These are phyloP conservation scores for Toxostoma redivivum DNA, from an alignment of 2,113 vertebrate genomes.

Conservation along the genomic window DNA sequence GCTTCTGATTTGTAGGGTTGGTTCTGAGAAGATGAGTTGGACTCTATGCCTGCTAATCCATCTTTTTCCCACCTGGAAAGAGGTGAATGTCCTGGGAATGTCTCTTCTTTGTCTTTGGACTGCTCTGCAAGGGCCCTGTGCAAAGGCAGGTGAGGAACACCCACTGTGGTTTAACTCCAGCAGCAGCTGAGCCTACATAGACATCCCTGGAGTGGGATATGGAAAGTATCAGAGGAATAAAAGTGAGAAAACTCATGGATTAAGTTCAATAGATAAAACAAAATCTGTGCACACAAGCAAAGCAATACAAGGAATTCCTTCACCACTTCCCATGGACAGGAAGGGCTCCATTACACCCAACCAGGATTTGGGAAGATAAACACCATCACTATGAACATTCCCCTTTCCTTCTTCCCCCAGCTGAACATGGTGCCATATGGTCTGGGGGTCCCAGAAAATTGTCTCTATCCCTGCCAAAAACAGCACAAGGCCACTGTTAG, in stretches of 20 bases:
- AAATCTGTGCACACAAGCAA: neutral
- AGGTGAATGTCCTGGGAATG: neutral
- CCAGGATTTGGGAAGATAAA: neutral
- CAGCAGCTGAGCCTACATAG: neutral
- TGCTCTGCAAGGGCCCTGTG: neutral
- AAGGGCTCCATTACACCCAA: neutral
- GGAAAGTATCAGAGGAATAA: neutral
- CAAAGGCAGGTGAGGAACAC: neutral
- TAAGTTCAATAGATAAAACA: neutral
- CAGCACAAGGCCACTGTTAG: neutral
- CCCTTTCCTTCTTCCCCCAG: neutral
- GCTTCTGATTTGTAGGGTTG: neutral
- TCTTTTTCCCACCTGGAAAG: neutral
- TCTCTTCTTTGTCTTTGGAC: neutral
- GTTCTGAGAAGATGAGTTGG: neutral
- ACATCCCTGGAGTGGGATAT: too few species aligned
- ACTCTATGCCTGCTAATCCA: neutral
- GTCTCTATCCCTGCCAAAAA: neutral
- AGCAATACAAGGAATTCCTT: neutral
- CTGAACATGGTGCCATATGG: too few species aligned
- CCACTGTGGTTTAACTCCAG: neutral
- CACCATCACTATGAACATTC: neutral
- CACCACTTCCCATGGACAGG: neutral
- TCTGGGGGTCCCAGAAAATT: neutral
- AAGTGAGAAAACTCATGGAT: neutral